Base-by-base conservation (phyloP, 2,797 vertebrate genomes). In the Pangasius krempfi region DNA sequence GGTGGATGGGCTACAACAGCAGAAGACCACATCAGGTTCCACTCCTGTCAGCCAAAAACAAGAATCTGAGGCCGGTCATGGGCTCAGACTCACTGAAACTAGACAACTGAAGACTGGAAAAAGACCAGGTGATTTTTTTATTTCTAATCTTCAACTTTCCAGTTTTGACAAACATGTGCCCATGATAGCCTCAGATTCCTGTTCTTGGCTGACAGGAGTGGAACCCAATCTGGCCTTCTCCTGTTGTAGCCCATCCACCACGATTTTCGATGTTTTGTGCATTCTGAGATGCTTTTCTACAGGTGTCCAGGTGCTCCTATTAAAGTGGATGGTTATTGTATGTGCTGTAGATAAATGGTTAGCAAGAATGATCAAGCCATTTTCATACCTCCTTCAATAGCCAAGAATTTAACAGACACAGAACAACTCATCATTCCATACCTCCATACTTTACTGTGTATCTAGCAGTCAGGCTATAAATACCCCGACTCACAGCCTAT, bases 391-490 rank as follows among this genome's bases (percentile, higher is more conserved):
- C 27, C 27, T 78, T n/a, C 44, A 52, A 8, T 0, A 58, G 80
- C 9, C 37, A 62, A 62, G 37, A 82, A 82, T 82, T 27, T 44
- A 14, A 82, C 12, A 62, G 25, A 44, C 56, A 44, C 56, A 8
- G 3, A 40, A 62, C n/a, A 82, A 62, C 0, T 44, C 5, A 44
- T 47, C 37, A 83, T 18, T 83, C 37, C 37, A 60, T 44, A 16
- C 37, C 18, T 66, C 3, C 9, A 13, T 87, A 80, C 60, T 50
- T 87, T 33, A 68, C 33, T 20, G 4, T 68, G 14, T 54, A 54
- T 40, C 27, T 70, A 72, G 52, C 33, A 22, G 78, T 81, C 86
- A 44, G 86, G n/a, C 22, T 81, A 44, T 88, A 75, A 88, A 83
- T 75, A 62, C 64, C 47, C 52, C 68, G 20, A 58, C 27, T 54